Evolutionary conservation across 2,888 invertebrate genomes (phyloP).

Genomic region (Drosophila putrida): DNA sequence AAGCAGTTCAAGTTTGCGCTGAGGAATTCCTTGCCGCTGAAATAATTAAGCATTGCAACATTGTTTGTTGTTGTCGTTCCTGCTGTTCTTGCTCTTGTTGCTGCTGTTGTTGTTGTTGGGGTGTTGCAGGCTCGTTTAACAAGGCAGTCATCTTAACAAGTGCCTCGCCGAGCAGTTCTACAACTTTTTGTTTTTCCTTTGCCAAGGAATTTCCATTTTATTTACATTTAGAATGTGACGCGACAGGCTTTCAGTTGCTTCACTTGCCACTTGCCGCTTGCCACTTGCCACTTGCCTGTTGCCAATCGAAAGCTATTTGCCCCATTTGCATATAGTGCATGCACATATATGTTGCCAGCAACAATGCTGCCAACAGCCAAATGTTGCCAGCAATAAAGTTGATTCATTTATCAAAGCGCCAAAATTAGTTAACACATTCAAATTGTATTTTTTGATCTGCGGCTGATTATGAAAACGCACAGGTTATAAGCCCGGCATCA

Average conservation of each 20-base stretch:
- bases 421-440: conserved; percentile 26
- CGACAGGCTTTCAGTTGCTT: conserved; percentile 34
- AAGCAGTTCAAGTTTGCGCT: conserved; percentile 78
- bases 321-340: conserved; percentile 64
- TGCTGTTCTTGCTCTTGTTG: conserved; percentile 37
- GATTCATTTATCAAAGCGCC: conserved; percentile 2
- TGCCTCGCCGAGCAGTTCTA: conserved; percentile 71
- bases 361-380: conserved; percentile 38
- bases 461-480: conserved; percentile 51
- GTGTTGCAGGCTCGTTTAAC: conserved; percentile 81
- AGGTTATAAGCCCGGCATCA: conserved; percentile 37
- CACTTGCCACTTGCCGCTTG: not conserved
- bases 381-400: conserved; percentile 17
- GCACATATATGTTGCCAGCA: conserved; percentile 30
- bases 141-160: conserved; percentile 80
- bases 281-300: conserved; percentile 21
- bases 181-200: conserved; percentile 53
- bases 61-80: conserved; percentile 71
- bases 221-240: conserved; percentile 75
- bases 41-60: conserved; percentile 81
- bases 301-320: conserved; percentile 72
- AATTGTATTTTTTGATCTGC: conserved; percentile 17
- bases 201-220: conserved; percentile 76
- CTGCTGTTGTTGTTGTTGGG: conserved; percentile 57
- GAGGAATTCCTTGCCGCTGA: conserved; percentile 81